Percentiles rank a stretch among this genome's conserved stretches.
Conservation (phyloP, 1,140 invertebrate species). For the Lasaia peninsularis region DNA sequence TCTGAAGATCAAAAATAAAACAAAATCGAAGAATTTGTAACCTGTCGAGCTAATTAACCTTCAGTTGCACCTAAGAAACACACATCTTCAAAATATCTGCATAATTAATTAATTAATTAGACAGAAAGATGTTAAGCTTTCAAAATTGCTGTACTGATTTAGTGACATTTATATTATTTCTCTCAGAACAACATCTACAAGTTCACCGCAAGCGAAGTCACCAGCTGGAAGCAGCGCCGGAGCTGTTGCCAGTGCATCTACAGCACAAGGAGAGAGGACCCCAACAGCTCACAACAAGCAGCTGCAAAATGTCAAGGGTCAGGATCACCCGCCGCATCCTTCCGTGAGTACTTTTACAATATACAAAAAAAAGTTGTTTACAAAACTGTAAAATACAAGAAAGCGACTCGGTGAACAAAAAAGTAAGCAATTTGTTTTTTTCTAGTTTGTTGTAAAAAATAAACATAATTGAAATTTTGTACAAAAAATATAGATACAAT, state of each 20-base stretch:
- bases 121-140: too few relatives aligned
- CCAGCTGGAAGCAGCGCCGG: slow-evolving; percentile 82
- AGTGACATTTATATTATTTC: not conserved
- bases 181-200: slow-evolving; percentile 81
- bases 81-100: too few relatives aligned
- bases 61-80: too few relatives aligned
- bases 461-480: too few relatives aligned
- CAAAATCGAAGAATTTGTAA: too few relatives aligned
- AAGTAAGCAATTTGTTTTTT: not conserved
- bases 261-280: slow-evolving; percentile 78
- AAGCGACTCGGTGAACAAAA: not conserved
- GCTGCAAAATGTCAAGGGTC: slow-evolving; percentile 86
- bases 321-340: slow-evolving; percentile 81
- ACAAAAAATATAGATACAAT: not conserved
- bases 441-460: too few relatives aligned
- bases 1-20: too few relatives aligned
- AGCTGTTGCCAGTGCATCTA: slow-evolving; percentile 70
- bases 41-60: too few relatives aligned
- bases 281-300: slow-evolving; percentile 84
- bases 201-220: slow-evolving; percentile 83
- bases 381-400: slow-evolving; percentile 1
- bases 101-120: too few relatives aligned
- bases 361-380: slow-evolving; percentile 5
- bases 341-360: slow-evolving; percentile 79
- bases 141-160: too few relatives aligned